Conservation (phyloP, 2,888 invertebrate genomes). For the Tinea semifulvella region DNA sequence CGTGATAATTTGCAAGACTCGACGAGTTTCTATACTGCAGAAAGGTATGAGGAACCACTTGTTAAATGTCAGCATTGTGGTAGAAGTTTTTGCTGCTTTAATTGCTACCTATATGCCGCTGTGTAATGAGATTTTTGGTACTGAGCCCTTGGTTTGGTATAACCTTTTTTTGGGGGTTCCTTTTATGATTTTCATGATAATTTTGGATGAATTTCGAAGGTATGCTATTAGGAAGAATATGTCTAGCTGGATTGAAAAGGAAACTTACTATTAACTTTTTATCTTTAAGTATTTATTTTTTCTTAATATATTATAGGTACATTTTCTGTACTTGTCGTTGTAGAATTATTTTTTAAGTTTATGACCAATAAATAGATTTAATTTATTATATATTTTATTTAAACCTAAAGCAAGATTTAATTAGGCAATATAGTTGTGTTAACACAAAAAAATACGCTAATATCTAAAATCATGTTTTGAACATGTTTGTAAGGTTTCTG, state of each 20-base stretch:
- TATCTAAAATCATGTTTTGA: no score
- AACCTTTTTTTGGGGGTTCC: slow-evolving; percentile 79
- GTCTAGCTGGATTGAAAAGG: slow-evolving; percentile 75
- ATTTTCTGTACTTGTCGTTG: no score
- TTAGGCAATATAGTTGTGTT: no score
- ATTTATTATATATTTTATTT: no score
- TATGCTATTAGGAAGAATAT: slow-evolving; percentile 73
- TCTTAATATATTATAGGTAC: no score
- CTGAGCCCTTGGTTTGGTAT: slow-evolving; percentile 72
- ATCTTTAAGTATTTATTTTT: no score
- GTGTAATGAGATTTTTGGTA: slow-evolving; percentile 73
- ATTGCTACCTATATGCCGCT: slow-evolving; percentile 75
- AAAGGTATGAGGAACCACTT: slow-evolving; percentile 80
- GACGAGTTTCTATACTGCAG: slow-evolving; percentile 75
- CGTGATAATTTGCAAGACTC: slow-evolving; percentile 80
- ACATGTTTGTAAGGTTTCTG: no score
- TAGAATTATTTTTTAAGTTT: no score
- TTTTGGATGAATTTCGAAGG: slow-evolving; percentile 78
- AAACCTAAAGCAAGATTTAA: no score
- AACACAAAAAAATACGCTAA: no score
- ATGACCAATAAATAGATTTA: no score
- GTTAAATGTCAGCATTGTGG: slow-evolving; percentile 67
- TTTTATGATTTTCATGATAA: slow-evolving; percentile 76
- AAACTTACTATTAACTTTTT: slow-evolving; percentile 73
- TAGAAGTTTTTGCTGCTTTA: slow-evolving; percentile 72